Conservation (phyloP, 1,140 invertebrate species). For the Pseudoatta argentina region DNA sequence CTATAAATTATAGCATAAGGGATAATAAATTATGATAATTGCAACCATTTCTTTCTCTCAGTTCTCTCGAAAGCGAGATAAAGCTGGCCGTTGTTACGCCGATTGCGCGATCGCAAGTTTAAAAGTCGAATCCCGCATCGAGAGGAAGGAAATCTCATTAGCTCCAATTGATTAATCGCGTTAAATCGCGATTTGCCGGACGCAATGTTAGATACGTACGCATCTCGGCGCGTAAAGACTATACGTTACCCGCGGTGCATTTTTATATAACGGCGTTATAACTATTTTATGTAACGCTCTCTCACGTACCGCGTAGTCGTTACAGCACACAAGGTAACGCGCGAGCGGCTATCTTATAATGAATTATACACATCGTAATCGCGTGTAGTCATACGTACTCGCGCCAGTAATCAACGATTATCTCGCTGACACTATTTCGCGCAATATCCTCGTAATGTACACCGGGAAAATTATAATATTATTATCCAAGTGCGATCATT, state of each 20-base stretch:
- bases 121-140: not conserved
- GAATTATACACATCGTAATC: conserved; percentile 50
- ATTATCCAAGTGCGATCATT: conserved; percentile 25
- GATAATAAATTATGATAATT: too few relatives aligned
- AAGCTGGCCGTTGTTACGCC: not conserved
- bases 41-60: too few relatives aligned
- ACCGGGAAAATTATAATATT: conserved; percentile 6
- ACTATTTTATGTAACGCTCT: conserved; percentile 56
- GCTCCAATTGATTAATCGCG: conserved; percentile 14
- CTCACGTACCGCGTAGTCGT: not conserved
- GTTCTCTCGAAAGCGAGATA: not conserved
- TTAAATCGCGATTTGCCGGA: conserved; percentile 5
- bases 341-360: conserved; percentile 40
- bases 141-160: conserved; percentile 24
- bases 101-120: not conserved
- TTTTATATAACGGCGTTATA: conserved; percentile 40
- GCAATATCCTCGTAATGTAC: conserved; percentile 51
- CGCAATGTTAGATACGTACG: not conserved
- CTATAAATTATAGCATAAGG: too few relatives aligned
- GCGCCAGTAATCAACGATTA: conserved; percentile 61
- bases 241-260: not conserved
- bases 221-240: not conserved
- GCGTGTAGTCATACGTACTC: conserved; percentile 4
- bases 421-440: conserved; percentile 70
- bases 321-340: conserved; percentile 33